Base-by-base conservation (phyloP, 2,888 invertebrate genomes). In the Chymomyza procnemis region DNA sequence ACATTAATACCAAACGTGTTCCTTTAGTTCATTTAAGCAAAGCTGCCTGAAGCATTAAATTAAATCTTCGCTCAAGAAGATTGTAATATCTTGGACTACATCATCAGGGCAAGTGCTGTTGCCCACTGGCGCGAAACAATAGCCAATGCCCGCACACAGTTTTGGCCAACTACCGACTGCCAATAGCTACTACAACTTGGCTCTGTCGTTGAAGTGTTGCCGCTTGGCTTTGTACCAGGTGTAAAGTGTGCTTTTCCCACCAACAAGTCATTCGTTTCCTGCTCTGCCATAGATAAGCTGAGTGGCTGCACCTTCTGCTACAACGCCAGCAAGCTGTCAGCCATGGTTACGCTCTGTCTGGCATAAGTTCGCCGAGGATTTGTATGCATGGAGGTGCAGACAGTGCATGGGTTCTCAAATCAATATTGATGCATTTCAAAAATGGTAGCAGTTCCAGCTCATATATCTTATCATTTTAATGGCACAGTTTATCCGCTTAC, bases 191-290 rank as follows among this genome's bases (percentile, higher is more conserved):
- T 12, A 12, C 6, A 41, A 41, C 34, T 41, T 41, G 34, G 34
- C 34, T 12, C 34, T 41, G 34, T 41, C 34, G 34, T 41, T 41
- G 34, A 41, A 41, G 34, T 41, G 34, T 41, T 41, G 34, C 34
- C 34, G 34, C 34, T 41, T 41, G 34, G 6, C 34, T 41, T 41
- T 12, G 34, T 41, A 12, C 34, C 69, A 80, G 86, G 81, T 85
- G 81, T 78, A 86, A 81, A 85, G 73, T 85, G 73, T 85, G 84
- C 74, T 82, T 70, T 75, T 71, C 81, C 84, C 81, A 84, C 79
- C 84, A 84, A 84, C 85, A 76, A 6, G 74, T 69, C 71, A 64
- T 59, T 69, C 50, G 72, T 69, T 69, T 68, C 66, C 69, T 66
- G 66, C 62, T 47, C 54, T 54, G 54, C 54, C 50, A 50, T 50